Evolutionary conservation across 1,140 invertebrate species (phyloP).

Genomic region (Megalonaias nervosa): DNA sequence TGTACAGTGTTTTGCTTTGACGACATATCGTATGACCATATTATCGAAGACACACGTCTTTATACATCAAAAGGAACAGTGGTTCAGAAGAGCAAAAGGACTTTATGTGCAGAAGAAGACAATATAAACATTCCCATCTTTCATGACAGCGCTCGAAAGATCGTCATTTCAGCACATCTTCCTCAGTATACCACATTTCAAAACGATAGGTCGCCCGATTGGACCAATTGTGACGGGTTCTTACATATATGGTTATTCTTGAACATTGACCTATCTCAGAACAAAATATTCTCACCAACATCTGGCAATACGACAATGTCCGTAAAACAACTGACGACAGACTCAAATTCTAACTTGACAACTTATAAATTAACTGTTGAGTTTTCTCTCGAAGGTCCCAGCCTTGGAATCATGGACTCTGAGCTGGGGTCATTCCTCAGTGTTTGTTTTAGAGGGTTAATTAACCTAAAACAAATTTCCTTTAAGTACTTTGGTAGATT

Average conservation of each 20-base stretch:
- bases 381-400: not conserved
- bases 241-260: slow-evolving; percentile 4
- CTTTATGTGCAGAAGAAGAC: slow-evolving; percentile 26
- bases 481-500: slow-evolving; percentile 4
- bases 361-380: slow-evolving; percentile 11
- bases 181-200: slow-evolving; percentile 38
- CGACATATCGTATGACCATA: slow-evolving; percentile 1
- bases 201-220: slow-evolving; percentile 17
- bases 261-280: not conserved
- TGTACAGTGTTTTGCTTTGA: slow-evolving; percentile 28
- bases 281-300: not conserved
- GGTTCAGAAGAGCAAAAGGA: not conserved
- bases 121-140: slow-evolving; percentile 32
- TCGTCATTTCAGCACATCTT: slow-evolving; percentile 19
- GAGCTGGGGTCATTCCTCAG: slow-evolving; percentile 13
- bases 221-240: not conserved
- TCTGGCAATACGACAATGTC: not conserved
- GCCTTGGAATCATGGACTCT: not conserved
- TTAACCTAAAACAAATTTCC: slow-evolving; percentile 1
- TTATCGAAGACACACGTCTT: not conserved
- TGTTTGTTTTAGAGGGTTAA: slow-evolving; percentile 6
- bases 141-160: slow-evolving; percentile 16
- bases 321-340: not conserved
- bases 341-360: not conserved
- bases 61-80: not conserved